phyloP scores from a whole-genome alignment of 1,140 invertebrate species.

The Maconellicoccus hirsutus region DNA sequence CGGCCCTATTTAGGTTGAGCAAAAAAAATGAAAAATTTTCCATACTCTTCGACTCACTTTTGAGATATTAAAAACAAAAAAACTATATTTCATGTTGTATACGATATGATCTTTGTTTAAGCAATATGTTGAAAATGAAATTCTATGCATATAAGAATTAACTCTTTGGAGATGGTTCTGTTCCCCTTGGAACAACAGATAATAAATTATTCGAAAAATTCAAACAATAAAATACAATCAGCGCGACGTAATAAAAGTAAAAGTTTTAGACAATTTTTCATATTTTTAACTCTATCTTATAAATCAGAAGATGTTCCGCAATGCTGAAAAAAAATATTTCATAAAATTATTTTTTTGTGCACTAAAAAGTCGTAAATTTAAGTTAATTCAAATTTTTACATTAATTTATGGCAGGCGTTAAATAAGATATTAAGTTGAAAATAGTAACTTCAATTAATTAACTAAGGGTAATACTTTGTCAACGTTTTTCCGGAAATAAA shows the following conservation, averaged over 20 bases:
- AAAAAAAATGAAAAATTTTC: too few relatives aligned
- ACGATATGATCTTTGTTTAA: too few relatives aligned
- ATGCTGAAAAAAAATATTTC: neutral
- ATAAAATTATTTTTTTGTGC: neutral
- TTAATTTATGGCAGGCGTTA: neutral
- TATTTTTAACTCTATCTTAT: conserved; percentile 1
- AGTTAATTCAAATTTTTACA: neutral
- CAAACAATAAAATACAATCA: conserved; percentile 5
- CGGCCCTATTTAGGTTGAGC: too few relatives aligned
- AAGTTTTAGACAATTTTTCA: neutral
- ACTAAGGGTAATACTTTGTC: neutral
- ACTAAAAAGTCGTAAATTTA: neutral
- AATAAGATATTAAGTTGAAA: neutral
- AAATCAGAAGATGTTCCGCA: neutral
- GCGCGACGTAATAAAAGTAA: neutral
- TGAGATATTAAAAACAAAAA: too few relatives aligned
- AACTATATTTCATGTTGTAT: too few relatives aligned
- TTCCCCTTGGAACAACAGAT: too few relatives aligned
- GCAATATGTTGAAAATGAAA: too few relatives aligned
- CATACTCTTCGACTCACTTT: too few relatives aligned
- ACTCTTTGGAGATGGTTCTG: too few relatives aligned
- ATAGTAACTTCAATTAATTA: neutral
- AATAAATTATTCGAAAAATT: neutral
- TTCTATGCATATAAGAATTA: too few relatives aligned
- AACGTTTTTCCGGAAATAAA: too few relatives aligned